phyloP scores from a whole-genome alignment of 2,113 vertebrate species.

The Mesembrinibis cayennensis region DNA sequence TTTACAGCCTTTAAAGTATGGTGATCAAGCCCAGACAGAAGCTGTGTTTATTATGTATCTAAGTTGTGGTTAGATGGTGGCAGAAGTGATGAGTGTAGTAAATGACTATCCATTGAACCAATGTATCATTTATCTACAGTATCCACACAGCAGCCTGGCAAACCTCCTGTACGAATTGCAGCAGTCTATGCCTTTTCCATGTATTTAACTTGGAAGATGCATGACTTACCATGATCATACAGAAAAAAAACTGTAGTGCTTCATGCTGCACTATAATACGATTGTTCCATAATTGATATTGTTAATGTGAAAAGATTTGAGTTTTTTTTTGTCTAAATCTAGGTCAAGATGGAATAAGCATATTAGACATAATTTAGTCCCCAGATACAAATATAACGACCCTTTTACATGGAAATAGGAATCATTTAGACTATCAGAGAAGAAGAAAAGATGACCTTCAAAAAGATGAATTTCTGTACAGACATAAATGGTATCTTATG shows the following conservation, averaged over 20 bases:
- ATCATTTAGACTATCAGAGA: background rate
- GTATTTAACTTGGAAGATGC: constrained; percentile 18
- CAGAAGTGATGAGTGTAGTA: background rate
- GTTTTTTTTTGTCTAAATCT: background rate
- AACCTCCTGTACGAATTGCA: background rate
- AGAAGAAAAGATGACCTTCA: background rate
- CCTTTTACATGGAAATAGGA: constrained; percentile 26
- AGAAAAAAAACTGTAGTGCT: background rate
- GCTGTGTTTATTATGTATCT: background rate
- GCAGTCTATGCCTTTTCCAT: background rate
- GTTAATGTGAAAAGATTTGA: background rate
- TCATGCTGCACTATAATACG: background rate
- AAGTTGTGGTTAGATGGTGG: background rate
- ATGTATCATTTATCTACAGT: background rate
- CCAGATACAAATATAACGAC: background rate
- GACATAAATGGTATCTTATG: background rate
- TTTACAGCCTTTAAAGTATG: background rate
- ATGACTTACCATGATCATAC: background rate
- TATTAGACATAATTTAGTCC: constrained; percentile 32
- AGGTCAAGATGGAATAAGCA: constrained; percentile 39
- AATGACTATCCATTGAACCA: background rate
- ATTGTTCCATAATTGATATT: background rate
- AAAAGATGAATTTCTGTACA: background rate
- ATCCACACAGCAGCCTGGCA: background rate
- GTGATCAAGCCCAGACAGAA: background rate